Base-by-base conservation (phyloP, 2,113 vertebrate species). In the Nanorana parkeri region DNA sequence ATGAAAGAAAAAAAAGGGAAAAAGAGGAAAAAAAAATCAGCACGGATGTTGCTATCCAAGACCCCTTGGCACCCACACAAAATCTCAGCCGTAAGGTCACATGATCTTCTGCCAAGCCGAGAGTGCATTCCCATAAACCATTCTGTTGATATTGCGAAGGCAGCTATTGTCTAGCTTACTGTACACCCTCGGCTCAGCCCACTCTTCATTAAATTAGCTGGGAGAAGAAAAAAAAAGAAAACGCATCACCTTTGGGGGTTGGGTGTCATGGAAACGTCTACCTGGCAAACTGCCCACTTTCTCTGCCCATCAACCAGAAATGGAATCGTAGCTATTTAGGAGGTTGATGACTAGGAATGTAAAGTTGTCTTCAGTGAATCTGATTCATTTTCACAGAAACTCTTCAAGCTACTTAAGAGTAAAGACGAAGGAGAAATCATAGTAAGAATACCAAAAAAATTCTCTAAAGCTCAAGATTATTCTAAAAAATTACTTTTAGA, bases 241-340 rank as follows among this genome's bases (percentile, higher is more conserved):
- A 95, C 92, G 91, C 94, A 95, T 94, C 94, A 96, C 94, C 95
- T 96, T 96, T 95, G 92, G 89, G 92, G 91, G 94, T 93, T 95
- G 95, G 95, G 94, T 95, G 95, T 94, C 97, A 98, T 97, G 95
- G 95, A 95, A 99, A 97, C 95, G 92, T 95, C 90, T 92, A 95
- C 93, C 94, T 99, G 97, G 96, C 95, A 96, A 86, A 86, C 92
- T 95, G 95, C 96, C 96, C 94, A 91, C 91, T 94, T 93, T 93
- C 92, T 91, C 90, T 87, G 94, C 91, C 92, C 92, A 92, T 93
- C 92, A 91, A 92, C 84, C 89, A 91, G 94, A 94, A 93, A 91
- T 91, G 92, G 89, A 92, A 91, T 94, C 90, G 93, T 94, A 90
- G 91, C 90, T 90, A 93, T 91, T 92, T 95, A 94, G 95, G 92